Conservation (phyloP, 2,888 invertebrate genomes). For the Heliconius ethilla region DNA sequence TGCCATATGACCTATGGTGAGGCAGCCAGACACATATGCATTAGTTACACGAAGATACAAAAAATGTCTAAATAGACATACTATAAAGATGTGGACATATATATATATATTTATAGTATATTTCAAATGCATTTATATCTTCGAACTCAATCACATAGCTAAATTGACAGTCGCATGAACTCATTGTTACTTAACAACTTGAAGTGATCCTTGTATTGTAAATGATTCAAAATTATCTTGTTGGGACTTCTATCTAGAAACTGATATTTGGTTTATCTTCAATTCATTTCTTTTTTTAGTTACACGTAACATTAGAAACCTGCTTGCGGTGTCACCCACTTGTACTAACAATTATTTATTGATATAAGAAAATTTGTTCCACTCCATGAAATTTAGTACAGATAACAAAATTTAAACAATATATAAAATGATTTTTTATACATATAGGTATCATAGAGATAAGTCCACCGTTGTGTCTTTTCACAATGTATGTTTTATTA, state of each 20-base stretch:
- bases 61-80: too few relatives aligned
- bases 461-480: too few relatives aligned
- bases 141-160: constrained; percentile 5
- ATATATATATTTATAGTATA: not conserved
- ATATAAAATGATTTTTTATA: too few relatives aligned
- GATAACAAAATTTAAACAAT: not conserved
- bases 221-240: constrained; percentile 13
- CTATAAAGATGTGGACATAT: too few relatives aligned
- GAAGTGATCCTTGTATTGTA: not conserved
- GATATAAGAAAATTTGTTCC: not conserved
- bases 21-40: too few relatives aligned
- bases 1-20: too few relatives aligned
- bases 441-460: too few relatives aligned
- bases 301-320: too few relatives aligned
- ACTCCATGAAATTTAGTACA: not conserved
- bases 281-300: not conserved
- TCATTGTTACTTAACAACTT: constrained; percentile 19
- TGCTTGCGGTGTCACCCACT: not conserved
- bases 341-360: not conserved
- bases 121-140: not conserved
- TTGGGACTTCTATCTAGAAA: not conserved
- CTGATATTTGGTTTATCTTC: not conserved
- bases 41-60: too few relatives aligned
- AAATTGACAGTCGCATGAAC: constrained; percentile 13
- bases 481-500: too few relatives aligned